phyloP scores from a whole-genome alignment of 2,888 invertebrate species.

The Pyrrhosoma nymphula region DNA sequence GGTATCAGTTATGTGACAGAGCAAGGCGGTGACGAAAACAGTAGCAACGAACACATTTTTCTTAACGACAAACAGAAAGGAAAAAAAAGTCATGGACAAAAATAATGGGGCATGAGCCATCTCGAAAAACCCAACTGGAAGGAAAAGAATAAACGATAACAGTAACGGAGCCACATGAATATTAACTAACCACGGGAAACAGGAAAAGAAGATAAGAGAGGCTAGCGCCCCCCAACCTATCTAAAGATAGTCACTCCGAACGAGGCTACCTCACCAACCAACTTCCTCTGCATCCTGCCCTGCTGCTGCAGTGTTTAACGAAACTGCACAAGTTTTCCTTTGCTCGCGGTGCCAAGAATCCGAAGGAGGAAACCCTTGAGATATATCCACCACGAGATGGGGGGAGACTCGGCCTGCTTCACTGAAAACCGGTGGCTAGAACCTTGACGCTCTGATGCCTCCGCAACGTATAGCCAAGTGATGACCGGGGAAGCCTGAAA shows the following conservation, averaged over 20 bases:
- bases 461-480: background rate
- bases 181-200: constrained; percentile 4
- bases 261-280: background rate
- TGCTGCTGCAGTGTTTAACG: background rate
- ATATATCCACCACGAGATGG: too few species aligned
- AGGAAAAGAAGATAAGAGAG: background rate
- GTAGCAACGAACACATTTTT: too few species aligned
- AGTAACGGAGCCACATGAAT: background rate
- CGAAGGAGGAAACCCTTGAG: background rate
- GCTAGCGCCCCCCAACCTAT: background rate
- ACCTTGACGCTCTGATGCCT: background rate
- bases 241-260: background rate
- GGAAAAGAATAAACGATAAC: background rate
- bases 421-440: too few species aligned
- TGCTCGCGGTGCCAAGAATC: background rate
- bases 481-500: background rate
- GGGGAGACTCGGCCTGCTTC: too few species aligned
- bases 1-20: too few species aligned
- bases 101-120: background rate
- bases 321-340: background rate
- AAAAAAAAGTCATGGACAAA: too few species aligned
- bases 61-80: too few species aligned
- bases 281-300: background rate
- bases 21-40: too few species aligned
- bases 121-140: background rate